Evolutionary conservation across 2,113 vertebrate genomes (phyloP).

Genomic region (Poeciliopsis occidentalis): DNA sequence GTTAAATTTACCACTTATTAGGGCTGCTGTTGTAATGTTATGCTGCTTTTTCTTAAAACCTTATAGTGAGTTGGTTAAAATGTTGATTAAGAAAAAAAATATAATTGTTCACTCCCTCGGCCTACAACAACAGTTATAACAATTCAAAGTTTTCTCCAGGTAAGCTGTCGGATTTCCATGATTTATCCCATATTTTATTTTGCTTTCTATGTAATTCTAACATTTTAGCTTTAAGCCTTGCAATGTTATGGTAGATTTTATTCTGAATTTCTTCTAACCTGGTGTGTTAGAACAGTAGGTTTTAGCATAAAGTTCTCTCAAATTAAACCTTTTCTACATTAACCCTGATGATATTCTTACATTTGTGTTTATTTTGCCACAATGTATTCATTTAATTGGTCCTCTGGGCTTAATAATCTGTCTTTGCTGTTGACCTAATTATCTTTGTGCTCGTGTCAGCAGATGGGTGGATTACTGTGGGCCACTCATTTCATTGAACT

Average conservation of each 20-base stretch:
- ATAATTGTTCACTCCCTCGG: no score
- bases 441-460: conserved; percentile 66
- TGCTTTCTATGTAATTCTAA: neutral
- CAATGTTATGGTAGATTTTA: neutral
- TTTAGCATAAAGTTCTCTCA: neutral
- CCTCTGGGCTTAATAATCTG: conserved; percentile 18
- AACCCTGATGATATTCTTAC: neutral
- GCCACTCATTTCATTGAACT: conserved; percentile 54
- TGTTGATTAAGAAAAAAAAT: no score
- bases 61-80: no score
- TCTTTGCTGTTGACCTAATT: conserved; percentile 47
- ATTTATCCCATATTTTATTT: neutral
- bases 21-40: no score
- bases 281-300: no score
- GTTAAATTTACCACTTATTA: no score
- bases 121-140: neutral
- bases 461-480: conserved; percentile 72
- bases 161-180: neutral
- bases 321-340: neutral
- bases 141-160: neutral
- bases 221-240: neutral
- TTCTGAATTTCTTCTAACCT: neutral
- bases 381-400: neutral
- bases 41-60: no score
- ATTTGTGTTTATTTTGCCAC: neutral